Evolutionary conservation across 2,797 vertebrate genomes (phyloP).

Genomic region (Xiphophorus birchmanni): DNA sequence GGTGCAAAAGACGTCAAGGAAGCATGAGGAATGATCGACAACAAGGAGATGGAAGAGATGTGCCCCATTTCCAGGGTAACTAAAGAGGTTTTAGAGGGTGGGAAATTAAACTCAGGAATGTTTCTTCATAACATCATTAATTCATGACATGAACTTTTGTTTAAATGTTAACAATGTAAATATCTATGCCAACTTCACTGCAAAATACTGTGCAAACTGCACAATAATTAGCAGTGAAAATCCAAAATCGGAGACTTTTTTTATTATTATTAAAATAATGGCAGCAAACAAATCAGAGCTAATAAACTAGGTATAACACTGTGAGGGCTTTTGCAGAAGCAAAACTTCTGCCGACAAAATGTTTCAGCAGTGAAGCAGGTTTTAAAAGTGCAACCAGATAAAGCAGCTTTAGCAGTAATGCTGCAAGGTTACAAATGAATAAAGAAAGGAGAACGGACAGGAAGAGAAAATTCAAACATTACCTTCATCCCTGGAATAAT

Average conservation of each 20-base stretch:
- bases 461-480: constrained; percentile 47
- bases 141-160: constrained; percentile 40
- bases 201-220: constrained; percentile 11
- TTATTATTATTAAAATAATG: constrained; percentile 13
- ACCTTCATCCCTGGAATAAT: constrained; percentile 99
- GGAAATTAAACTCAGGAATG: constrained; percentile 80
- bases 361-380: constrained; percentile 7
- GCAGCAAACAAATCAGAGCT: not conserved
- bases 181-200: constrained; percentile 9
- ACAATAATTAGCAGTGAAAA: constrained; percentile 20
- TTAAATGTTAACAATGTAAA: constrained; percentile 23
- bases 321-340: constrained; percentile 33
- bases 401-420: not conserved
- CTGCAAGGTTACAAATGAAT: constrained; percentile 2
- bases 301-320: constrained; percentile 11
- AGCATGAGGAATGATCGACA: constrained; percentile 4
- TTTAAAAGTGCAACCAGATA: constrained; percentile 11
- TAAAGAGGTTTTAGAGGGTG: constrained; percentile 42
- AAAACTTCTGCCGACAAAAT: constrained; percentile 12
- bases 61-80: constrained; percentile 56
- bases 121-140: constrained; percentile 28
- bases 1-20: constrained; percentile 7
- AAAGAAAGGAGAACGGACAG: constrained; percentile 16
- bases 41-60: constrained; percentile 39
- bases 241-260: not conserved